These are phyloP conservation scores for Polydrusus cervinus DNA, from an alignment of 2,888 invertebrate species.

Conservation along the genomic window DNA sequence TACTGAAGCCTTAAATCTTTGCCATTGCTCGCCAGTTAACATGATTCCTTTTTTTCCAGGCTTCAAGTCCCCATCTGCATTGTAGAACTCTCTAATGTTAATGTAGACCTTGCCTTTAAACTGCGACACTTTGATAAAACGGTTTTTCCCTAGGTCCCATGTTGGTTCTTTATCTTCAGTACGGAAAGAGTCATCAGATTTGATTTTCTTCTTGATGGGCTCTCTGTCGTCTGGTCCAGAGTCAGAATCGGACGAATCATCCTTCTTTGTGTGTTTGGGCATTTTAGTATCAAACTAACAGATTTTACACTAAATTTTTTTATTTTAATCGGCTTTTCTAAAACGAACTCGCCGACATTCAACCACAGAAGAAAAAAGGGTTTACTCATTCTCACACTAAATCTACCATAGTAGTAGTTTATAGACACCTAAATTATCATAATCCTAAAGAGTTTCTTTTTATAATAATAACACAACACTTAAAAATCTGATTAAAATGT, in stretches of 20 bases:
- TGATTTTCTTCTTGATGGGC: constrained; percentile 72
- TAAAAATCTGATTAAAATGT: too few species aligned
- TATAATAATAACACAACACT: too few species aligned
- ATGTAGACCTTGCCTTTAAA: constrained; percentile 90
- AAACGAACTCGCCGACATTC: too few species aligned
- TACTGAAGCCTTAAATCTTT: constrained; percentile 79
- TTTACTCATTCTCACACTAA: too few species aligned
- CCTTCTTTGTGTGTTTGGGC: constrained; percentile 77
- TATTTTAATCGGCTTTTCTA: neutral
- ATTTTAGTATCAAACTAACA: constrained; percentile 68
- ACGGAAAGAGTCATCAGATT: constrained; percentile 60
- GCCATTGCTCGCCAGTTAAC: constrained; percentile 85
- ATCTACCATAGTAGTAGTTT: too few species aligned
- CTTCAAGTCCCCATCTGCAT: constrained; percentile 83
- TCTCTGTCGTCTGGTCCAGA: constrained; percentile 82
- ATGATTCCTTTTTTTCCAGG: constrained; percentile 95
- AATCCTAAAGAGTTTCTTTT: too few species aligned
- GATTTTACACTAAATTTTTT: neutral
- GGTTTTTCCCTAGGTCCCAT: constrained; percentile 86
- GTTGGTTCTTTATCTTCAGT: constrained; percentile 75
- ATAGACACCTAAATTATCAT: too few species aligned
- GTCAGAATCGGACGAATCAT: constrained; percentile 78
- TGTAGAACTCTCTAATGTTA: constrained; percentile 90
- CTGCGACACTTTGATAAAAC: constrained; percentile 85
- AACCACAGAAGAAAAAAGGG: too few species aligned